Evolutionary conservation across 2,888 invertebrate genomes (phyloP).

Genomic region (Zaprionus obscuricornis): DNA sequence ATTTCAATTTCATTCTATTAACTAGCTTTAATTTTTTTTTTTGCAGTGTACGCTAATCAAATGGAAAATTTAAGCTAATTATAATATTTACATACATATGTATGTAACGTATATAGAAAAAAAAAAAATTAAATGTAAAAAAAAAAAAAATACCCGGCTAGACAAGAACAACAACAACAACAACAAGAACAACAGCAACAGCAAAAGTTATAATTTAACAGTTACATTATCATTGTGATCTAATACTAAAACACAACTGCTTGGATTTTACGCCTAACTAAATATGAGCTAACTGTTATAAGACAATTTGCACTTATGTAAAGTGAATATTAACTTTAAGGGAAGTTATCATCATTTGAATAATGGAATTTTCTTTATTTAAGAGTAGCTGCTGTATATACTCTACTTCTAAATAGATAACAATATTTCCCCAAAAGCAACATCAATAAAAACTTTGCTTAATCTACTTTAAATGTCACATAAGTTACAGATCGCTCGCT

Average conservation of each 20-base stretch:
- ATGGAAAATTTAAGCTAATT: slow-evolving; percentile 65
- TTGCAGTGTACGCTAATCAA: slow-evolving; percentile 45
- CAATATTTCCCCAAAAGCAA: slow-evolving; percentile 10
- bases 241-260: slow-evolving; percentile 7
- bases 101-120: too few relatives aligned
- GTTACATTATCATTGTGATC: slow-evolving; percentile 16
- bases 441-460: slow-evolving; percentile 1
- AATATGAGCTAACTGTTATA: slow-evolving; percentile 13
- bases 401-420: slow-evolving; percentile 18
- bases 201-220: slow-evolving; percentile 36
- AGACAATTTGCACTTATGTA: too few relatives aligned
- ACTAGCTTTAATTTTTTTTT: background rate
- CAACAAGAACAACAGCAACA: slow-evolving; percentile 7
- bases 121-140: slow-evolving; percentile 18
- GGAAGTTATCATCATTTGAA: too few relatives aligned
- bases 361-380: too few relatives aligned
- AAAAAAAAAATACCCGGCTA: slow-evolving; percentile 20
- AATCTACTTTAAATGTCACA: background rate
- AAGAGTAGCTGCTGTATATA: too few relatives aligned
- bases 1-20: background rate
- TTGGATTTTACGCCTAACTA: slow-evolving; percentile 33
- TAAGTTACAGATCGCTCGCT: background rate
- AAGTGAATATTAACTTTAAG: too few relatives aligned
- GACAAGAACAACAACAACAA: slow-evolving; percentile 7
- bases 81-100: slow-evolving; percentile 41